A percentile compares a stretch with the other conserved stretches of the same genome.
phyloP scores from a whole-genome alignment of 2,888 invertebrate genomes.

The Dusona sp. region DNA sequence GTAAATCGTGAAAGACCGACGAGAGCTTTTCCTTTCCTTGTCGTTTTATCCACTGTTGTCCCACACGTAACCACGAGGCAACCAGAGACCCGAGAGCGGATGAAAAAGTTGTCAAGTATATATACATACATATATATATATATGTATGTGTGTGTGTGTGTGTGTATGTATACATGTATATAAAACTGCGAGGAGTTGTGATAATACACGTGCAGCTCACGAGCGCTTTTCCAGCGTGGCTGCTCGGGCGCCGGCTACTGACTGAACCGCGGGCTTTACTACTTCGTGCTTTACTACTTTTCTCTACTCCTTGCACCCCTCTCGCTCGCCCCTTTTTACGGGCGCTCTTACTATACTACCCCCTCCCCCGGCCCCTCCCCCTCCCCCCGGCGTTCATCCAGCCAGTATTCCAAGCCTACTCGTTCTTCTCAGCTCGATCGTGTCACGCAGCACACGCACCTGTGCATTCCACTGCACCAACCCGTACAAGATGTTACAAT shows the following conservation, averaged over 20 bases:
- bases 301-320: constrained; percentile 71
- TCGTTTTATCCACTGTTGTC: constrained; percentile 59
- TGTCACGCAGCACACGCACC: constrained; percentile 53
- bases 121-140: neutral
- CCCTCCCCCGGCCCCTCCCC: constrained; percentile 68
- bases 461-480: constrained; percentile 10
- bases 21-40: constrained; percentile 41
- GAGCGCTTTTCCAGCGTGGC: constrained; percentile 66
- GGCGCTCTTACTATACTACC: constrained; percentile 12
- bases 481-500: neutral
- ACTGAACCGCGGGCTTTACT: constrained; percentile 71
- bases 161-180: neutral
- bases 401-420: constrained; percentile 56
- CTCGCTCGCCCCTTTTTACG: constrained; percentile 47
- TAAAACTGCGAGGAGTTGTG: constrained; percentile 20
- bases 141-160: neutral
- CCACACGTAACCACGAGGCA: constrained; percentile 37
- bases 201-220: constrained; percentile 53
- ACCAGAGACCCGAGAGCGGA: constrained; percentile 32
- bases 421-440: constrained; percentile 34
- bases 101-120: constrained; percentile 30
- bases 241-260: constrained; percentile 65
- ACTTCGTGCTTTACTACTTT: constrained; percentile 73
- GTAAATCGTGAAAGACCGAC: constrained; percentile 57
- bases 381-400: constrained; percentile 67